Base-by-base conservation (phyloP, 2,113 vertebrate species). In the Cebidichthys violaceus region DNA sequence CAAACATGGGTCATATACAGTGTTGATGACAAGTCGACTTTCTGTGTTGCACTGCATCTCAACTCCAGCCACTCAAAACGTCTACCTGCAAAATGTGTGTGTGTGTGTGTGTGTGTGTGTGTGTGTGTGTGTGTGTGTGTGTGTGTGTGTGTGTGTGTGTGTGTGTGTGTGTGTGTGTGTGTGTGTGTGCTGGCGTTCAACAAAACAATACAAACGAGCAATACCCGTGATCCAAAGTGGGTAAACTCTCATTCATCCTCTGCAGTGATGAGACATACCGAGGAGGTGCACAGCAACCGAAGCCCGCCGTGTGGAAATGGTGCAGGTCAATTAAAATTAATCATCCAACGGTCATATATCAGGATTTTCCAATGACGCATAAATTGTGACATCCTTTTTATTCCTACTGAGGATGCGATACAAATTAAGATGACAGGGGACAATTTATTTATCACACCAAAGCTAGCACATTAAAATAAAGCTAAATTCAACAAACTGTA, bases 361-460 rank as follows among this genome's bases (percentile, higher is more conserved):
- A 83, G 70, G 37, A 83, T 85, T 81, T 81, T 76, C 54, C 54
- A 86, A 87, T 84, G 81, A 83, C 67, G 84, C 87, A 55, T 87
- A 83, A 75, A 80, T 82, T 60, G 81, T 86, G 66, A 89, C 79
- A 88, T 86, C 66, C 57, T 75, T 88, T 92, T 90, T 90, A 91
- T 90, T 92, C 87, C 81, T 86, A 86, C 84, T 67, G 29, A 89
- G 81, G 88, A 83, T 82, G 85, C 87, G 60, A 82, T 86, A 92
- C 90, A 93, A 90, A 86, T 86, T 70, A 83, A 90, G 82, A 77
- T 81, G 86, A 89, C 86, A 87, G 69, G 39, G 71, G 84, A 80
- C 74, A 73, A n/a, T 65, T 83, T 59, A 0, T 73, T 78, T 35
- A 82, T 83, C 83, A 90, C 88, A 91, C 62, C 90, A 77, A 91